Evolutionary conservation across 2,113 vertebrate species (phyloP).

Genomic region (Coregonus clupeaformis): DNA sequence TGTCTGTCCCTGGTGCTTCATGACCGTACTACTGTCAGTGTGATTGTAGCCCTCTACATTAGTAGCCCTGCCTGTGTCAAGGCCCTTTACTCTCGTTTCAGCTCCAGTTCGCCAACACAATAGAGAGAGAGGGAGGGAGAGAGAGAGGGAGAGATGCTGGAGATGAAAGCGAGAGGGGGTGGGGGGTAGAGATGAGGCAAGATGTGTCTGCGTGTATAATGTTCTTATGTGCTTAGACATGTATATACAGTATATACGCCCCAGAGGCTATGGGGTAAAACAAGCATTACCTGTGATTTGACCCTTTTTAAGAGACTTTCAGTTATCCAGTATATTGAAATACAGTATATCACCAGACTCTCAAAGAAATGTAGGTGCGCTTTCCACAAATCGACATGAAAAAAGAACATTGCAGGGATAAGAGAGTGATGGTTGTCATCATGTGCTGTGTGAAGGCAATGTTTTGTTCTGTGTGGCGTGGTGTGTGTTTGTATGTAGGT

Average conservation of each 20-base stretch:
- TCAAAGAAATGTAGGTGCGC: no score
- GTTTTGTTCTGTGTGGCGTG: neutral
- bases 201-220: neutral
- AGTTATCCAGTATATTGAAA: no score
- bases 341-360: no score
- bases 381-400: no score
- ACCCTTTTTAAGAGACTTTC: no score
- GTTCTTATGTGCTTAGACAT: no score
- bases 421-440: neutral
- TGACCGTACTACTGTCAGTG: neutral
- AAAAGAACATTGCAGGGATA: no score
- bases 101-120: slow-evolving; percentile 68
- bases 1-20: no score
- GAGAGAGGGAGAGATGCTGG: slow-evolving; percentile 28
- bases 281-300: no score
- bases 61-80: slow-evolving; percentile 44
- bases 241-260: no score
- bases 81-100: slow-evolving; percentile 54
- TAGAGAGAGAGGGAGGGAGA: slow-evolving; percentile 32
- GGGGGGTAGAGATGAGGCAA: neutral
- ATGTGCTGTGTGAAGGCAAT: neutral
- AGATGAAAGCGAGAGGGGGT: neutral
- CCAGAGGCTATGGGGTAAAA: no score
- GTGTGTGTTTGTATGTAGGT: neutral
- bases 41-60: slow-evolving; percentile 43